Conservation (phyloP, 2,113 vertebrate species). For the Cnemophilus loriae region DNA sequence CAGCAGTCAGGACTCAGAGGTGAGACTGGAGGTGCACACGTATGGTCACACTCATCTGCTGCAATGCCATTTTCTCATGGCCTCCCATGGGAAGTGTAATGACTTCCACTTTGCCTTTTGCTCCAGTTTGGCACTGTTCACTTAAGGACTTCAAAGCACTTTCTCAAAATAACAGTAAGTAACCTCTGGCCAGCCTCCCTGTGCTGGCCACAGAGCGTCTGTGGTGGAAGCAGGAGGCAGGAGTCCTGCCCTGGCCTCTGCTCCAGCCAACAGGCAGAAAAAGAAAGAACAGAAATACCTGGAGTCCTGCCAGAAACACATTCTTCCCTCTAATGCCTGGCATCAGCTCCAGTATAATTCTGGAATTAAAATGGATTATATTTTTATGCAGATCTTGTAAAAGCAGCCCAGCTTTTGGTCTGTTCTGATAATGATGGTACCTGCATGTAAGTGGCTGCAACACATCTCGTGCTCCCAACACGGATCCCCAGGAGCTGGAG, state of each 20-base stretch:
- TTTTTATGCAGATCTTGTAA: not conserved
- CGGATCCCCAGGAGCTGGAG: not conserved
- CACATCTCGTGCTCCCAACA: not conserved
- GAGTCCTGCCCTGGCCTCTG: not conserved
- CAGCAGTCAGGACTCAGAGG: not conserved
- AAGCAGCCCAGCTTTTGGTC: not conserved
- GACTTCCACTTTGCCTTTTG: not conserved
- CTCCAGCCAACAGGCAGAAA: not conserved
- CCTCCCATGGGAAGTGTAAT: not conserved
- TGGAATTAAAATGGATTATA: not conserved
- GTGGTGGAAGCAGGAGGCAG: not conserved
- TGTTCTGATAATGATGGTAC: not conserved
- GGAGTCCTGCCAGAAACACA: slow-evolving; percentile 3
- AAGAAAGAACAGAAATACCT: not conserved
- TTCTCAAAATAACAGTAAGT: not conserved
- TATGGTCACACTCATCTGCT: not conserved
- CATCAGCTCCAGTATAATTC: not conserved
- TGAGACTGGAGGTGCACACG: not conserved
- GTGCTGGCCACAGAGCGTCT: not conserved
- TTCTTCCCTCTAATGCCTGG: slow-evolving; percentile 6
- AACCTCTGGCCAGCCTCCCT: not conserved
- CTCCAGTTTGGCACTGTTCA: not conserved
- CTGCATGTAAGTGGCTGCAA: not conserved
- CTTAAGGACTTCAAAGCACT: not conserved
- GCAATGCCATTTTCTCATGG: not conserved